Percentiles rank a stretch among this genome's conserved stretches.
These are phyloP conservation scores for Archips crataeganus DNA, from an alignment of 2,888 invertebrate genomes.

Conservation along the genomic window DNA sequence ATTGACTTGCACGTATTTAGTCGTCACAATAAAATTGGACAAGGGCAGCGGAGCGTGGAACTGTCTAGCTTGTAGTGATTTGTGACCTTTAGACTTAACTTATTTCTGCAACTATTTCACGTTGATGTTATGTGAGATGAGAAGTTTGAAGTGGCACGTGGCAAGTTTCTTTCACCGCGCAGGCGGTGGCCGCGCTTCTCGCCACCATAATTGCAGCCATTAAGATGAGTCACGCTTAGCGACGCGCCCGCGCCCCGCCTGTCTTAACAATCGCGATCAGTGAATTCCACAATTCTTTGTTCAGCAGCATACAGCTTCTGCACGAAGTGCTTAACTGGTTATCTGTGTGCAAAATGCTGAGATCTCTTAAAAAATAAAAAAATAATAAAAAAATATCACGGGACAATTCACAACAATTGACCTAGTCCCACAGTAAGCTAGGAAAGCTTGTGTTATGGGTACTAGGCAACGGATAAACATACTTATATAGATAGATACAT, in stretches of 20 bases:
- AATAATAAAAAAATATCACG: too few species aligned
- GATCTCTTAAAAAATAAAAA: too few species aligned
- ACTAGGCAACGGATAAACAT: too few species aligned
- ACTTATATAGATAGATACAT: too few species aligned
- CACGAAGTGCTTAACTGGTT: conserved; percentile 4
- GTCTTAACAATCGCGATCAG: conserved; percentile 73
- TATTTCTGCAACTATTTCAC: conserved; percentile 28
- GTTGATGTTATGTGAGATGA: conserved; percentile 31
- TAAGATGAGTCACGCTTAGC: conserved; percentile 84
- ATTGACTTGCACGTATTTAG: conserved; percentile 41
- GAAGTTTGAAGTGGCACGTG: conserved; percentile 60
- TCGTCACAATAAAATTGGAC: conserved; percentile 44
- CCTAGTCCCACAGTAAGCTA: too few species aligned
- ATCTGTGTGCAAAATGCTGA: background rate
- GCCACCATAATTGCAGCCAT: conserved; percentile 78
- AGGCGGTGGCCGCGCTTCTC: conserved; percentile 62
- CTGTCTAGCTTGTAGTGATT: conserved; percentile 12
- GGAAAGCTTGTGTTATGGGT: too few species aligned
- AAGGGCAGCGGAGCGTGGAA: conserved; percentile 48
- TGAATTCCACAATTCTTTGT: conserved; percentile 47
- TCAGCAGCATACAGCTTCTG: conserved; percentile 38
- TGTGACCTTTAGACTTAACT: conserved; percentile 42
- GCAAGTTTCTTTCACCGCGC: conserved; percentile 62
- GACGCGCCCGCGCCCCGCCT: conserved; percentile 73
- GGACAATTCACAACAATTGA: too few species aligned